A percentile compares a stretch with the other conserved stretches of the same genome.
These are phyloP conservation scores for Petrocephalus schoutedeni DNA, from an alignment of 2,797 vertebrate species.

Conservation along the genomic window DNA sequence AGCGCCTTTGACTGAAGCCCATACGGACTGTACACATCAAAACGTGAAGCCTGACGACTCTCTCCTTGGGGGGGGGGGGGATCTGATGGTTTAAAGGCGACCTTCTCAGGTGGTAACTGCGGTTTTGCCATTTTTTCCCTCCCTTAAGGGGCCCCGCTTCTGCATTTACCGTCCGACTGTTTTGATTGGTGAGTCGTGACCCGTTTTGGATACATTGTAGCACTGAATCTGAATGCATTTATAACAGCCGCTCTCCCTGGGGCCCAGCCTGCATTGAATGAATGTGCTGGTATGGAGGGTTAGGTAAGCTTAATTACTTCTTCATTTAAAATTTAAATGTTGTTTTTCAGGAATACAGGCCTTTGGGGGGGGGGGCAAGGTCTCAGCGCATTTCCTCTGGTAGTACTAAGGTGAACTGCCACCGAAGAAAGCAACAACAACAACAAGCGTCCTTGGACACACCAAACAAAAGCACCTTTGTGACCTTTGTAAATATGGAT, in stretches of 20 bases:
- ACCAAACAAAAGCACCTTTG: neutral
- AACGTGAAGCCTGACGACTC: neutral
- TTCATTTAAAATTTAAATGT: slow-evolving; percentile 14
- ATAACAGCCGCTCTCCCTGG: neutral
- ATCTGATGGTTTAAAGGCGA: neutral
- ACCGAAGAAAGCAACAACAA: neutral
- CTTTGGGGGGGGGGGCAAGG: neutral
- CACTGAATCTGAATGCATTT: neutral
- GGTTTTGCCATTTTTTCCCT: neutral
- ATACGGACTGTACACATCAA: neutral
- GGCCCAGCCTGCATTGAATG: neutral
- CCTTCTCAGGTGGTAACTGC: slow-evolving; percentile 5
- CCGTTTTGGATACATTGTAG: neutral
- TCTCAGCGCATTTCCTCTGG: neutral
- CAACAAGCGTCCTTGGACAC: neutral
- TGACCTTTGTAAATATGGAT: neutral
- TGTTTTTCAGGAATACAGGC: slow-evolving; percentile 3
- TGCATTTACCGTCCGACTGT: neutral
- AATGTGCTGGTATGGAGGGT: neutral
- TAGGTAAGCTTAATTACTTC: neutral
- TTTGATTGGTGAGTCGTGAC: neutral
- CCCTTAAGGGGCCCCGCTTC: neutral
- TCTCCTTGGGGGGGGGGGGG: neutral
- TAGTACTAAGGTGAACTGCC: neutral
- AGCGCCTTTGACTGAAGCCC: neutral